Percentiles rank a stretch among this genome's conserved stretches.
Conservation (phyloP, 1,140 invertebrate species). For the Halictus rubicundus region DNA sequence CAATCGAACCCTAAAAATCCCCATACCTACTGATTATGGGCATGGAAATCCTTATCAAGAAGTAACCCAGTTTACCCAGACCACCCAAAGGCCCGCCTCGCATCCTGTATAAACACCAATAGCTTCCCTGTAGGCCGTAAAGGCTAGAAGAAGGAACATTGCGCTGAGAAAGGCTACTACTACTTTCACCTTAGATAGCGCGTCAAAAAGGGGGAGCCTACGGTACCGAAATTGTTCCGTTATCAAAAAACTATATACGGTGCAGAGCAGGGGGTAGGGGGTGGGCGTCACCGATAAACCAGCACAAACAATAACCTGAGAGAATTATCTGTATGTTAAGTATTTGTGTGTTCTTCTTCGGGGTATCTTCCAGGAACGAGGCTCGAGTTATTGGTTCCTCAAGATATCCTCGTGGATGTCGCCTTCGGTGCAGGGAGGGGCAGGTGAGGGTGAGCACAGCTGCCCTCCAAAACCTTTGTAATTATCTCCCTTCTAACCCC, state of each 20-base stretch:
- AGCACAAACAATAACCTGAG: constrained; percentile 45
- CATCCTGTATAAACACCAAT: neutral
- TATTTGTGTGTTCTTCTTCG: constrained; percentile 38
- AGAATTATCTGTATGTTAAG: constrained; percentile 32
- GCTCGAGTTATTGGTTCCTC: constrained; percentile 29
- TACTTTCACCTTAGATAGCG: constrained; percentile 3
- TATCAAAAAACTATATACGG: constrained; percentile 48
- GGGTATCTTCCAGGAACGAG: constrained; percentile 32
- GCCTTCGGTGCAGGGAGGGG: constrained; percentile 17
- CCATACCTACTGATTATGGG: too few species aligned
- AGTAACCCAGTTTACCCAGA: neutral
- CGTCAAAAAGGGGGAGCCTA: neutral
- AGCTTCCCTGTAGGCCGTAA: neutral
- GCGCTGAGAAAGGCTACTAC: neutral
- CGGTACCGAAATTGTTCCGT: constrained; percentile 34
- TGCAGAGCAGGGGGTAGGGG: neutral
- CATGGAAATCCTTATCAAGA: neutral
- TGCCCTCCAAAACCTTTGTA: constrained; percentile 49
- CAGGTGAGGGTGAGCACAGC: constrained; percentile 66
- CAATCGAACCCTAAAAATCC: neutral
- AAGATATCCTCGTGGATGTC: constrained; percentile 43
- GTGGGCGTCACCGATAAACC: constrained; percentile 18
- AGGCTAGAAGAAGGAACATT: constrained; percentile 21
- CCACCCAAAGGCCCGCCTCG: too few species aligned
- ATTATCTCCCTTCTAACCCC: constrained; percentile 36